Evolutionary conservation across 2,797 vertebrate genomes (phyloP).

Genomic region (Hippopotamyrus pictus): DNA sequence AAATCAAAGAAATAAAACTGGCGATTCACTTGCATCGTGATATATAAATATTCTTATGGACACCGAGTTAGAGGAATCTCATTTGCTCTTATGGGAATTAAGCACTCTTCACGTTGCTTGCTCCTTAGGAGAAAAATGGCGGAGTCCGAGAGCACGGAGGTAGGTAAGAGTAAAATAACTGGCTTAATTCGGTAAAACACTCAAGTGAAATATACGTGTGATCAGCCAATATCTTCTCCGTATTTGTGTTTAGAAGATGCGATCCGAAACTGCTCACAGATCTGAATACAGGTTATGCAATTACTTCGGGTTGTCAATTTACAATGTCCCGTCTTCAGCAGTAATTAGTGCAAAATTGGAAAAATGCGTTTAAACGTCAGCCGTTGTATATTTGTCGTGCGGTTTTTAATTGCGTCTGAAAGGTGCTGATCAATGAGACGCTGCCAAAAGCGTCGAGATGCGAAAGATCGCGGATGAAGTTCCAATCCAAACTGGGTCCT

Average conservation of each 20-base stretch:
- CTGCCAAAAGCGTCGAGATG: background rate
- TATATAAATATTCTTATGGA: slow-evolving; percentile 13
- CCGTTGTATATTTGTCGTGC: background rate
- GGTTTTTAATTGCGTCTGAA: background rate
- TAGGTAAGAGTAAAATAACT: slow-evolving; percentile 56
- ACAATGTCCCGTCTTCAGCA: background rate
- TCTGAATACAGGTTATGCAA: background rate
- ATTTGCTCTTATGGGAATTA: slow-evolving; percentile 91
- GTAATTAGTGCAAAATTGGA: background rate
- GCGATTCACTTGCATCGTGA: background rate
- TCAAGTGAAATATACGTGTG: background rate
- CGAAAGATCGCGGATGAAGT: background rate
- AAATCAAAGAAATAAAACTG: background rate
- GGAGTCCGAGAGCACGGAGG: slow-evolving; percentile 91
- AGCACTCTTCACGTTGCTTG: slow-evolving; percentile 97
- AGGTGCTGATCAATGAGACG: background rate
- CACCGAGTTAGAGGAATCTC: slow-evolving; percentile 47
- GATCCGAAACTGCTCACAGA: background rate
- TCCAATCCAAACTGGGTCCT: background rate
- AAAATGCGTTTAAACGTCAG: background rate
- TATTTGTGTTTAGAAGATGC: background rate
- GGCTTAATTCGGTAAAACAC: background rate
- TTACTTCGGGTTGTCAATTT: background rate
- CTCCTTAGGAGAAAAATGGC: slow-evolving; percentile 97
- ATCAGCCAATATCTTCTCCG: background rate